Evolutionary conservation across 2,888 invertebrate genomes (phyloP).

Genomic region (Drosophila mulleri): DNA sequence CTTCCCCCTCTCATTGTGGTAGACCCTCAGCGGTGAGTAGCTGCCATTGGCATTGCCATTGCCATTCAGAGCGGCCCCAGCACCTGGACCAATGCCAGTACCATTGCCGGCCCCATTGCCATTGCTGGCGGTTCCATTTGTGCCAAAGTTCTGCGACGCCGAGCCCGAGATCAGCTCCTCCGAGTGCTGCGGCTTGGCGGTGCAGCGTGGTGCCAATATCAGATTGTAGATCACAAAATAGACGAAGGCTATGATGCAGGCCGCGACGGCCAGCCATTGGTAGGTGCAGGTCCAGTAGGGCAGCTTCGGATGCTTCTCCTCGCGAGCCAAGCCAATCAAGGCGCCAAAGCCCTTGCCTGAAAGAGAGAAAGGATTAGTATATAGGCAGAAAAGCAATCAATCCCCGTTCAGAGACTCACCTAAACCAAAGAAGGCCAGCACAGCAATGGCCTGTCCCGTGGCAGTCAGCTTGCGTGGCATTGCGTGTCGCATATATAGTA

Average conservation of each 20-base stretch:
- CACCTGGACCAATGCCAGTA: slow-evolving; percentile 77
- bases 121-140: slow-evolving; percentile 32
- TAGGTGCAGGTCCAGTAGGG: slow-evolving; percentile 86
- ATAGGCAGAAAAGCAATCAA: accelerated
- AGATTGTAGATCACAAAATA: slow-evolving; percentile 91
- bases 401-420: slow-evolving; percentile 84
- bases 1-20: slow-evolving; percentile 92
- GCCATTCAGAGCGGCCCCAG: slow-evolving; percentile 78
- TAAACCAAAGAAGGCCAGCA: slow-evolving; percentile 92
- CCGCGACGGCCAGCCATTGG: slow-evolving; percentile 88
- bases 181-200: slow-evolving; percentile 88
- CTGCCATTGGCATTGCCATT: slow-evolving; percentile 87
- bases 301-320: slow-evolving; percentile 76
- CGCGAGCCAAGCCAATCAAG: slow-evolving; percentile 87
- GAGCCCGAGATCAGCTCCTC: slow-evolving; percentile 83
- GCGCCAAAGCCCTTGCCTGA: slow-evolving; percentile 91
- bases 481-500: slow-evolving; percentile 92
- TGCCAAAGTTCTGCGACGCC: slow-evolving; percentile 86
- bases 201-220: slow-evolving; percentile 90
- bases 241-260: slow-evolving; percentile 88
- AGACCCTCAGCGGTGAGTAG: slow-evolving; percentile 92
- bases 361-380: slow-evolving; percentile 18
- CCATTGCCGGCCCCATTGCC: slow-evolving; percentile 83
- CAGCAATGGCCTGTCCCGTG: slow-evolving; percentile 91
- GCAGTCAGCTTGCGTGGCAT: slow-evolving; percentile 91